Evolutionary conservation across 2,888 invertebrate species (phyloP).

Genomic region (Campoplex capitator): DNA sequence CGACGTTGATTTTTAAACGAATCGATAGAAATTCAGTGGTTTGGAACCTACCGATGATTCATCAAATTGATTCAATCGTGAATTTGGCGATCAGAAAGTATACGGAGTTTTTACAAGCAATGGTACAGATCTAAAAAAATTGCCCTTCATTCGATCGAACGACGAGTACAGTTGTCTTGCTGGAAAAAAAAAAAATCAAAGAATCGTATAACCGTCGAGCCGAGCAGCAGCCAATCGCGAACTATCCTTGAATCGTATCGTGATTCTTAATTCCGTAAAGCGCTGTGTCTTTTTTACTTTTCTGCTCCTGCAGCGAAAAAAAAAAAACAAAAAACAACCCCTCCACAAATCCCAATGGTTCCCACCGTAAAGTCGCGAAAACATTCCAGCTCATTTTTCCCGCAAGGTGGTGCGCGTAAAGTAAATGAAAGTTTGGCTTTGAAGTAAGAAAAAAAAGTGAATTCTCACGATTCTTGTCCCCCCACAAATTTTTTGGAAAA

Average conservation of each 20-base stretch:
- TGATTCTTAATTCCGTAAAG: conserved; percentile 23
- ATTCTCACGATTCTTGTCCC: conserved; percentile 76
- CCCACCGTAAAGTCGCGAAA: conserved; percentile 58
- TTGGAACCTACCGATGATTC: neutral
- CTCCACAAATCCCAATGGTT: conserved; percentile 40
- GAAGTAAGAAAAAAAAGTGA: conserved; percentile 63
- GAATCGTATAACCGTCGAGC: conserved; percentile 23
- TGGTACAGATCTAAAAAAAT: neutral
- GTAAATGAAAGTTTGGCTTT: conserved; percentile 59
- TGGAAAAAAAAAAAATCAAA: neutral
- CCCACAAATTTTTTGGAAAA: conserved; percentile 70
- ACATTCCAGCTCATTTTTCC: conserved; percentile 14
- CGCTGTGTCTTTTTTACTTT: conserved; percentile 22
- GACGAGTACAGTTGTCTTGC: neutral
- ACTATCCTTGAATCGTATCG: conserved; percentile 21
- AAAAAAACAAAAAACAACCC: conserved; percentile 22
- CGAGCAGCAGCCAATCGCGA: conserved; percentile 25
- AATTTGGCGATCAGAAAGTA: neutral
- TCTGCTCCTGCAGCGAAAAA: neutral
- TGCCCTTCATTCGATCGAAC: neutral
- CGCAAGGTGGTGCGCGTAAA: conserved; percentile 48
- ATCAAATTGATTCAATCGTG: neutral
- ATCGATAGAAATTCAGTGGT: neutral
- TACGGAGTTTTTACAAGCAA: neutral
- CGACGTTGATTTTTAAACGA: neutral